phyloP scores from a whole-genome alignment of 2,888 invertebrate species.

The Esperia sulphurella region DNA sequence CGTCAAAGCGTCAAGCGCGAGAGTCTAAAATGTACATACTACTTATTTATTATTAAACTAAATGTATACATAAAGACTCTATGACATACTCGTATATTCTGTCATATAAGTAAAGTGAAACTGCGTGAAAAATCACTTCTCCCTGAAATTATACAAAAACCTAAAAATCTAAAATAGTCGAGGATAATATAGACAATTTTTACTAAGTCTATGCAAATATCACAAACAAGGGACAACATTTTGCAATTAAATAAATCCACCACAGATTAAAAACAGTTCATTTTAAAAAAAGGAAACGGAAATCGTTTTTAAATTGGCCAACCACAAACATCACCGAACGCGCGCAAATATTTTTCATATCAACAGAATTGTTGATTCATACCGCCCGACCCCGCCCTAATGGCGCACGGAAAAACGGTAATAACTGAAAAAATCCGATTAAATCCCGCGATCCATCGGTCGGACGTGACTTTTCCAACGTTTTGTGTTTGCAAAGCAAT shows the following conservation, averaged over 20 bases:
- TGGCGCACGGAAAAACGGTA: conserved; percentile 25
- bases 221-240: background rate
- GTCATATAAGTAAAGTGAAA: background rate
- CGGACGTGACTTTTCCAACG: conserved; percentile 43
- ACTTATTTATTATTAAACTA: too few species aligned
- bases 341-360: conserved; percentile 18
- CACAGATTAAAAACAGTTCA: too few species aligned
- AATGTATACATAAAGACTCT: too few species aligned
- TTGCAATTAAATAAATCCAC: background rate
- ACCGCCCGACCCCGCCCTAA: conserved; percentile 17
- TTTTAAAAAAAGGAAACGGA: too few species aligned
- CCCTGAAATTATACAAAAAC: background rate
- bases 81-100: too few species aligned
- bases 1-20: too few species aligned
- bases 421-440: conserved; percentile 36
- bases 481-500: conserved; percentile 57
- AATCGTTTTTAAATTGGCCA: background rate
- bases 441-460: conserved; percentile 27
- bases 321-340: conserved; percentile 11
- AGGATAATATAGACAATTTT: too few species aligned
- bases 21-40: too few species aligned
- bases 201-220: too few species aligned
- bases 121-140: background rate
- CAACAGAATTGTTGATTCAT: conserved; percentile 19
- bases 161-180: background rate